These are phyloP conservation scores for Pimpla rufipes DNA, from an alignment of 2,888 invertebrate species.

Conservation along the genomic window DNA sequence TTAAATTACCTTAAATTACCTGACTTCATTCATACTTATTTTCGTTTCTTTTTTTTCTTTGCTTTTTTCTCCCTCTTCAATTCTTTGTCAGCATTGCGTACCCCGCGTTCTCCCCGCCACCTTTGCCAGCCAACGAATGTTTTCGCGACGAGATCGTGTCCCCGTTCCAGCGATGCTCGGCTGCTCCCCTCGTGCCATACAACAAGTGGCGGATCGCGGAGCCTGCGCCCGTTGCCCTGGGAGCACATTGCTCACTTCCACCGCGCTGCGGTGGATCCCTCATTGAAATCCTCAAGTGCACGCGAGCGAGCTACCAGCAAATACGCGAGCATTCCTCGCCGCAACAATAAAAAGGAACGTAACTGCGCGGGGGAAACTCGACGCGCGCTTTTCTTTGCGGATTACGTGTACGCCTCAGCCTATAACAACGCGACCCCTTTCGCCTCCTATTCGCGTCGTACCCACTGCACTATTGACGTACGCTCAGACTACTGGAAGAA, in stretches of 20 bases:
- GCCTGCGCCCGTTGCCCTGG: constrained; percentile 33
- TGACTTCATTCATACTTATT: constrained; percentile 54
- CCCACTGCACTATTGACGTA: not conserved
- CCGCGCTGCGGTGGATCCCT: constrained; percentile 47
- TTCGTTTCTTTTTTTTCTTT: constrained; percentile 33
- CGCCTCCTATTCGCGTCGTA: constrained; percentile 40
- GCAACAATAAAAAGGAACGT: constrained; percentile 70
- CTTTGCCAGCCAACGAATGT: constrained; percentile 55
- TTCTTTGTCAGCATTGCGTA: constrained; percentile 37
- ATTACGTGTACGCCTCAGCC: constrained; percentile 46
- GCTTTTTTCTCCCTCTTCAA: constrained; percentile 6
- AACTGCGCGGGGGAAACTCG: constrained; percentile 70
- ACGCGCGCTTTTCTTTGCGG: constrained; percentile 65
- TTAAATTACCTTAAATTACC: constrained; percentile 67
- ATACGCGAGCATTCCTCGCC: constrained; percentile 71
- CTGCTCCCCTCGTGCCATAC: constrained; percentile 1
- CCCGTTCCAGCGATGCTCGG: constrained; percentile 36
- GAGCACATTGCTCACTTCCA: constrained; percentile 41
- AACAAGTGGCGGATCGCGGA: constrained; percentile 34
- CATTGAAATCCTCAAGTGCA: constrained; percentile 61
- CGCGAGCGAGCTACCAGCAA: constrained; percentile 58
- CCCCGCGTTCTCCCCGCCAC: not conserved
- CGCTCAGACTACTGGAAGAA: constrained; percentile 42
- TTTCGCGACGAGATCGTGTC: constrained; percentile 62
- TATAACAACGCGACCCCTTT: constrained; percentile 29